Evolutionary conservation across 1,140 invertebrate species (phyloP).

Genomic region (Magallana gigas): DNA sequence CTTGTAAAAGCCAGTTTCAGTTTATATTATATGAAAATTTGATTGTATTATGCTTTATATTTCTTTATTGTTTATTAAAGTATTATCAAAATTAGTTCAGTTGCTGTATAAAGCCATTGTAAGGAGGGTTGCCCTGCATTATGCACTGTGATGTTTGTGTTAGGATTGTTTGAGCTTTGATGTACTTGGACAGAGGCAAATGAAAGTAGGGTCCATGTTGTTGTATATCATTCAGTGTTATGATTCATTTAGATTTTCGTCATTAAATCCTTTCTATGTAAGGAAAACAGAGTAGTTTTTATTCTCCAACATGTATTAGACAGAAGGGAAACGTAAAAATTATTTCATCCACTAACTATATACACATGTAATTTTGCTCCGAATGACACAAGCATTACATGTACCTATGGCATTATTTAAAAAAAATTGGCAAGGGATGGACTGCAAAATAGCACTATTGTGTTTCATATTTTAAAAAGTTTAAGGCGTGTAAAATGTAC

Average conservation of each 20-base stretch:
- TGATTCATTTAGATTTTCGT: constrained; percentile 21
- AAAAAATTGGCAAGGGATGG: no score
- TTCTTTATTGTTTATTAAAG: constrained; percentile 17
- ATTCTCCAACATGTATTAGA: neutral
- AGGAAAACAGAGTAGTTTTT: neutral
- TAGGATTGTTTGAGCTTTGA: constrained; percentile 20
- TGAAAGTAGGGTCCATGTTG: constrained; percentile 22
- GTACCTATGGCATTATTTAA: no score
- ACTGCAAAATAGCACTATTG: no score
- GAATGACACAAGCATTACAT: no score
- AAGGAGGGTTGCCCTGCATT: neutral
- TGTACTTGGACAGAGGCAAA: neutral
- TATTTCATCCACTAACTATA: neutral
- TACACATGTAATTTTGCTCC: no score
- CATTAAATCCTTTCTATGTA: constrained; percentile 29
- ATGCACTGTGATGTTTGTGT: constrained; percentile 20
- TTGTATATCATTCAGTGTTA: constrained; percentile 32
- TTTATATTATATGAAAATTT: neutral
- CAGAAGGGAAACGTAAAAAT: neutral
- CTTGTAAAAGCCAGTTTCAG: constrained; percentile 6
- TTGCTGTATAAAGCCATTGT: constrained; percentile 3
- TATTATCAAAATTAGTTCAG: neutral
- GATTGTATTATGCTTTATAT: constrained; percentile 21
- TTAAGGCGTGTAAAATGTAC: no score
- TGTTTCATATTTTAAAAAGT: no score